A percentile compares a stretch with the other conserved stretches of the same genome.
phyloP scores from a whole-genome alignment of 2,888 invertebrate genomes.

The Himalopsyche anomala region DNA sequence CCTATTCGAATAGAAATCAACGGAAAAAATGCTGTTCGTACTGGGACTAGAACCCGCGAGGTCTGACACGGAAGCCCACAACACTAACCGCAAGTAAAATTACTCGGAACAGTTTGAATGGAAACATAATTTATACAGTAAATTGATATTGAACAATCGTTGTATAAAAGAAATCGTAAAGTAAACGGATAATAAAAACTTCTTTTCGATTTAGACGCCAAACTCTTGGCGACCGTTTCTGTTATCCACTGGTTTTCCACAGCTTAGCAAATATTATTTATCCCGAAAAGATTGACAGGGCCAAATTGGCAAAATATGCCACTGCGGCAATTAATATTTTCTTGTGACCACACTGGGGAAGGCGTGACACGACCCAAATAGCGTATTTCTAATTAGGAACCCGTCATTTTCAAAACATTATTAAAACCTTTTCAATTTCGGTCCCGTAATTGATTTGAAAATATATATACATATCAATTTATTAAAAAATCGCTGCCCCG shows the following conservation, averaged over 20 bases:
- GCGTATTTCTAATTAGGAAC: slow-evolving; percentile 22
- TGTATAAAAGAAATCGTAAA: no score
- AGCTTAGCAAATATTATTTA: slow-evolving; percentile 12
- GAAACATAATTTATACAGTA: no score
- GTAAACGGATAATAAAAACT: neutral
- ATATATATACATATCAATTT: no score
- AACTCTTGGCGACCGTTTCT: neutral
- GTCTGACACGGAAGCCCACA: no score
- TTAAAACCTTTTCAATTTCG: slow-evolving; percentile 33
- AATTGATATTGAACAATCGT: no score
- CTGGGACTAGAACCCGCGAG: no score
- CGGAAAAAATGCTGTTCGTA: no score
- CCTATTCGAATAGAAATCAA: no score
- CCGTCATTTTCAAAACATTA: slow-evolving; percentile 39
- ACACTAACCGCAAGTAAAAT: no score
- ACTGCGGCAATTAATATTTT: slow-evolving; percentile 11
- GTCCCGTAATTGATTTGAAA: slow-evolving; percentile 1
- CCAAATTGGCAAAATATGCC: slow-evolving; percentile 27
- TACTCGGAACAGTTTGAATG: no score
- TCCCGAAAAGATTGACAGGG: neutral
- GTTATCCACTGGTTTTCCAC: neutral
- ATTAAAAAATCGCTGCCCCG: no score
- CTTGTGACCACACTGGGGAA: slow-evolving; percentile 23
- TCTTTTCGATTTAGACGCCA: neutral
- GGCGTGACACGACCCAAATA: slow-evolving; percentile 1